Evolutionary conservation across 2,113 vertebrate genomes (phyloP), one percentile per base, ranked within the genome.

Genomic region (Callospermophilus lateralis): DNA sequence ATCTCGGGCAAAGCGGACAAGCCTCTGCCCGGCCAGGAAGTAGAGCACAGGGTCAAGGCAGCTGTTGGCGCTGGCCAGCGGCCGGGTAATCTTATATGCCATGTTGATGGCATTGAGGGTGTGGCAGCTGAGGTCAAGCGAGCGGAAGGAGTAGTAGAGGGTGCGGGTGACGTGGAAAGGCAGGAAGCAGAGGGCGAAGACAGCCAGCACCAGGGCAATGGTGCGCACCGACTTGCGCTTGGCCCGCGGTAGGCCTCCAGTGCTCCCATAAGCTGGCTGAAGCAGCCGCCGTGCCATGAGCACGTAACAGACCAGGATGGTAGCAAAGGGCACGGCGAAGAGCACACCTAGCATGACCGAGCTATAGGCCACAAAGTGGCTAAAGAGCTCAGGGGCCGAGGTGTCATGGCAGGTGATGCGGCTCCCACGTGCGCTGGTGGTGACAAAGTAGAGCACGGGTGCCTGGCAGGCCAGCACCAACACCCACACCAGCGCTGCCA

Each of bases 171-270:
- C 96, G 0, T 99, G 99, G 98, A 99, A 99, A 10, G 99, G 99
- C 93, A 99, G 98, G 92, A 99, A 99, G 95, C 99, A 99, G 45
- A 99, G 97, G 11, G 99, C 98, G 96, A 99, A 99, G 30, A 98
- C 98, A 0, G 98, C 96, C 98, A 99, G 95, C 85, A 99, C 99
- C 0, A 99, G 99, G 68, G 99, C 97, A 10, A 99, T 99, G 99
- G 99, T 99, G 99, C 99, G 99, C 78, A 99, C 99, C 0, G 99
- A 99, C 96, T 99, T 99, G 98, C 99, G 99, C 94, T 99, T 99
- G 97, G 99, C 99, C 12, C 98, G 98, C 0, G 98, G 98, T 15
- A 99, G 98, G 17, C 97, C 98, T 19, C 97, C 97, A 3, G 98
- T 73, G 0, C 98, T 98, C 0, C 98, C 98, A 0, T 98, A 96